phyloP scores from a whole-genome alignment of 2,888 invertebrate species.

The Tortrix viridana region DNA sequence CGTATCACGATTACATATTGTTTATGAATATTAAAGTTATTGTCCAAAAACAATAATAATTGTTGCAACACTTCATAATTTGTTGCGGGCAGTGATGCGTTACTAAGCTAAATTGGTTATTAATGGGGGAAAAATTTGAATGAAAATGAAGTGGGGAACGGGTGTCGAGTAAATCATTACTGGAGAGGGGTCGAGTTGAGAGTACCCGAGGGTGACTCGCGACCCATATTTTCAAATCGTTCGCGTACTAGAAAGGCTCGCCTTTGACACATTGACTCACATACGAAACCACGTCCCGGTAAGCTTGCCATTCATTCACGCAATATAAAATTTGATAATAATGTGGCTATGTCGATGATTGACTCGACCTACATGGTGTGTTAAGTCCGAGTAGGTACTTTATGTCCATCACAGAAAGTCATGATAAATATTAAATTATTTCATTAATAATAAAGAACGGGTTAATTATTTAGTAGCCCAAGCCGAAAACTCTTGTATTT shows the following conservation, averaged over 20 bases:
- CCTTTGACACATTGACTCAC: conserved; percentile 68
- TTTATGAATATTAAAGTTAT: too few species aligned
- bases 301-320: conserved; percentile 1
- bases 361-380: too few species aligned
- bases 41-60: background rate
- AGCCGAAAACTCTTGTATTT: too few species aligned
- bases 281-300: conserved; percentile 48
- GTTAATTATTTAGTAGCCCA: too few species aligned
- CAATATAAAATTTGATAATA: too few species aligned
- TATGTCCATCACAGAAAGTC: too few species aligned
- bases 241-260: conserved; percentile 48
- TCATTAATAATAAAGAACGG: background rate
- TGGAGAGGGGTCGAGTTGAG: conserved; percentile 33
- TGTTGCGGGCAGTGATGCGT: conserved; percentile 23
- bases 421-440: background rate
- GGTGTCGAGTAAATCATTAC: conserved; percentile 27
- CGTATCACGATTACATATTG: too few species aligned
- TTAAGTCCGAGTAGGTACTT: too few species aligned
- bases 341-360: too few species aligned
- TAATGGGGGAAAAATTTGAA: conserved; percentile 36
- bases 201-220: conserved; percentile 42
- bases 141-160: conserved; percentile 37
- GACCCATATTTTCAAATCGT: conserved; percentile 56
- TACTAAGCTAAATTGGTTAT: conserved; percentile 30
- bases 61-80: conserved; percentile 15